Conservation (phyloP, 2,797 vertebrate genomes). For the Acanthurus tractus region DNA sequence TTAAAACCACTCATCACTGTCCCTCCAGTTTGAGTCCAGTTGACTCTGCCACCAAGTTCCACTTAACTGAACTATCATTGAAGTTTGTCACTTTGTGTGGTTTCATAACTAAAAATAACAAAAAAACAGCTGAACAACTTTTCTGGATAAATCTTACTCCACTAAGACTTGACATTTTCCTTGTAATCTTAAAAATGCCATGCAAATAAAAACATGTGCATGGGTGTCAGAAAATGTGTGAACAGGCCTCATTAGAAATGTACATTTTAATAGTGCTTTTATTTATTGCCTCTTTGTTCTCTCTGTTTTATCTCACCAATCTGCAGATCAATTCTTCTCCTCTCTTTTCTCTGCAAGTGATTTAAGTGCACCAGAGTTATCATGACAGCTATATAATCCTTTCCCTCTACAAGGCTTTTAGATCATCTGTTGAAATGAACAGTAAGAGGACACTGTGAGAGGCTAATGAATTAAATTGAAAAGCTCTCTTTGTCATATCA, state of each 20-base stretch:
- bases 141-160: constrained; percentile 33
- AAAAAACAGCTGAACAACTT: constrained; percentile 26
- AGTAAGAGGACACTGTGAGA: constrained; percentile 22
- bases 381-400: constrained; percentile 50
- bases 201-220: constrained; percentile 15
- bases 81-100: constrained; percentile 43
- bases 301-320: constrained; percentile 27
- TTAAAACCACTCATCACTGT: constrained; percentile 45
- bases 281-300: constrained; percentile 16
- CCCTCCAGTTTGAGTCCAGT: constrained; percentile 27
- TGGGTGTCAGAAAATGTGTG: constrained; percentile 13
- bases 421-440: constrained; percentile 46
- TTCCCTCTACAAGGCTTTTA: constrained; percentile 36
- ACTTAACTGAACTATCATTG: constrained; percentile 21
- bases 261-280: constrained; percentile 26
- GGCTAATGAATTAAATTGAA: constrained; percentile 40
- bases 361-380: constrained; percentile 28
- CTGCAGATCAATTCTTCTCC: constrained; percentile 13
- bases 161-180: constrained; percentile 5
- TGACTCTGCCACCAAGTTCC: constrained; percentile 36
- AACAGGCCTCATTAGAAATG: constrained; percentile 16
- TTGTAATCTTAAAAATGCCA: constrained; percentile 30
- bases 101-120: constrained; percentile 36
- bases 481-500: constrained; percentile 18
- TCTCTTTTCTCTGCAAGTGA: constrained; percentile 13